Conservation (phyloP, 53 echinoderm and acorn worm genomes). For the Temnopleurus reevesii region DNA sequence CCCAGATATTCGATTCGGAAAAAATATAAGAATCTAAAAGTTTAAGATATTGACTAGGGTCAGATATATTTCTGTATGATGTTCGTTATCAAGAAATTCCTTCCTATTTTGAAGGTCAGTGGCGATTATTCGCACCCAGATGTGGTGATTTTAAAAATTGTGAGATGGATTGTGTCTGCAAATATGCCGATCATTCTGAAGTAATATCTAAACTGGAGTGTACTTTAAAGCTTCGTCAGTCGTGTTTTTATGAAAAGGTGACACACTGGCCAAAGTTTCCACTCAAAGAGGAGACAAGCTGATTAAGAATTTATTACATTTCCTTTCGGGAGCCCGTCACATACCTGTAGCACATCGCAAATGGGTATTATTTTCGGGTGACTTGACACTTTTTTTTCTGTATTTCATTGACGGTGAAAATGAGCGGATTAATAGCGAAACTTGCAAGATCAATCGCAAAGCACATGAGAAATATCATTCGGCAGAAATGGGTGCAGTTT, state of each 20-base stretch:
- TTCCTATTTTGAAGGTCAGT: not conserved
- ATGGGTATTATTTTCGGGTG: slow-evolving; percentile 12
- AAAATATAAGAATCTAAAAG: too few relatives aligned
- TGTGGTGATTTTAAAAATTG: not conserved
- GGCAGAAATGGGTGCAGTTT: not conserved
- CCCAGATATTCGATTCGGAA: too few relatives aligned
- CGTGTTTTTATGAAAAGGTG: not conserved
- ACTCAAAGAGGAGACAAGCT: not conserved
- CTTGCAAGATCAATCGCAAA: not conserved
- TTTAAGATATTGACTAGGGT: too few relatives aligned
- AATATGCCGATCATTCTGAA: not conserved
- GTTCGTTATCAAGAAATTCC: not conserved
- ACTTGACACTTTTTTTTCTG: slow-evolving; percentile 4
- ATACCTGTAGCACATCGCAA: not conserved
- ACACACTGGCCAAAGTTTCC: not conserved
- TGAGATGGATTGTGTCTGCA: not conserved
- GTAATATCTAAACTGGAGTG: too few relatives aligned
- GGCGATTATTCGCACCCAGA: not conserved
- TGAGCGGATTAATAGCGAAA: slow-evolving; percentile 3
- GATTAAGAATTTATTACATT: slow-evolving; percentile 30
- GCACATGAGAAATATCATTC: not conserved
- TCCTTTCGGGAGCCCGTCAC: not conserved
- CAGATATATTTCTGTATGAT: too few relatives aligned
- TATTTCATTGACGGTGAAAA: not conserved
- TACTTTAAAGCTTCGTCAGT: too few relatives aligned